These are phyloP conservation scores for Acromyrmex heyeri DNA, from an alignment of 1,140 invertebrate species.

Conservation along the genomic window DNA sequence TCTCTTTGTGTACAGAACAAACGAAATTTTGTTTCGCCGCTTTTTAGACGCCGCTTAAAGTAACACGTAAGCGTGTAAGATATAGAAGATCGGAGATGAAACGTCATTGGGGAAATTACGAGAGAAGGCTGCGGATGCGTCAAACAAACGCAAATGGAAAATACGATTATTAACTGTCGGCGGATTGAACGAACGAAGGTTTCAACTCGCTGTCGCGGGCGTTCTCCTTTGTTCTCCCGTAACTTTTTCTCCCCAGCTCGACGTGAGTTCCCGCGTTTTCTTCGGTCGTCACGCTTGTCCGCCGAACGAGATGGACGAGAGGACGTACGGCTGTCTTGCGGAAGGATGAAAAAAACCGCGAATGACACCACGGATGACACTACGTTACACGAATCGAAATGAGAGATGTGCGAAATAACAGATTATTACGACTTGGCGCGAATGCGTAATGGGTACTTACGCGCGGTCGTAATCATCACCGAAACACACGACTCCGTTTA, in stretches of 20 bases:
- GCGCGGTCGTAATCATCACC: conserved; percentile 2
- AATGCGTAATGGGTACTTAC: conserved; percentile 16
- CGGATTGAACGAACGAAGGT: neutral
- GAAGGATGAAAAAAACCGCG: neutral
- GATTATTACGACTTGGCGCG: conserved; percentile 4
- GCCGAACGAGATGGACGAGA: neutral
- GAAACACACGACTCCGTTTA: conserved; percentile 6
- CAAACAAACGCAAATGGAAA: neutral
- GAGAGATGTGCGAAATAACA: conserved; percentile 15
- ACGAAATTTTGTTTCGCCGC: no score
- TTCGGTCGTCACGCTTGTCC: conserved; percentile 1
- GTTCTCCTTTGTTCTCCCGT: neutral
- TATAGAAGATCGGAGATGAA: conserved; percentile 9
- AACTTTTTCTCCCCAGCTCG: neutral
- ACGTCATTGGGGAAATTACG: neutral
- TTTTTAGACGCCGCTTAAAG: neutral
- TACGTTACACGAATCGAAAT: neutral
- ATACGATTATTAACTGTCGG: neutral
- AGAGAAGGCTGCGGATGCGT: neutral
- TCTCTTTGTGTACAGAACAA: no score
- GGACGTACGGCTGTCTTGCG: neutral
- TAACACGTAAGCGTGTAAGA: neutral
- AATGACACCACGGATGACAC: no score
- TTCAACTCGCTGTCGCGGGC: neutral
- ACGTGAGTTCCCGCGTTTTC: conserved; percentile 9